phyloP scores from a whole-genome alignment of 2,113 vertebrate species.

The Sphaerodactylus townsendi region DNA sequence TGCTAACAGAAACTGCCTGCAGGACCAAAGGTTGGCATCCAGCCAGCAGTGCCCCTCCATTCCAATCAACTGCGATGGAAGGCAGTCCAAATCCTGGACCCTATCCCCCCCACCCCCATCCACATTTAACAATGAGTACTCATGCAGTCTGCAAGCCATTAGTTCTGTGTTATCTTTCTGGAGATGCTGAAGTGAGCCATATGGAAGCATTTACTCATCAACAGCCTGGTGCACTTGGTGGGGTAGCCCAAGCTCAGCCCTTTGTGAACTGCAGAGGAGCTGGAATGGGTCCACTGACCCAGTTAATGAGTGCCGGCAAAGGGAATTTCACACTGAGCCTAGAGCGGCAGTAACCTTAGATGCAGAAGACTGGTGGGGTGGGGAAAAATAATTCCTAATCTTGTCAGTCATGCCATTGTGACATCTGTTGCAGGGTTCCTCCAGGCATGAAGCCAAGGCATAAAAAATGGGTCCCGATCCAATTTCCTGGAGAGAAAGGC shows the following conservation, averaged over 20 bases:
- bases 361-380: conserved; percentile 38
- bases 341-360: conserved; percentile 71
- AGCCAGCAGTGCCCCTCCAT: conserved; percentile 26
- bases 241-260: conserved; percentile 69
- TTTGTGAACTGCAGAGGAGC: conserved; percentile 71
- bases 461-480: conserved; percentile 50
- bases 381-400: conserved; percentile 66
- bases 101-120: background rate
- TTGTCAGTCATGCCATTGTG: conserved; percentile 73
- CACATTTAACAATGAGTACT: conserved; percentile 45
- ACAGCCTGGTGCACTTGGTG: conserved; percentile 69
- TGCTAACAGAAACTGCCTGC: background rate
- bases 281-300: conserved; percentile 71
- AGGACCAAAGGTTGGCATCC: conserved; percentile 20
- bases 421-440: conserved; percentile 64
- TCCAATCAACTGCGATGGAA: conserved; percentile 59
- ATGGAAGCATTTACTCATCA: conserved; percentile 73
- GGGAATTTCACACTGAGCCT: conserved; percentile 75
- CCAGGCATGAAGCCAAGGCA: conserved; percentile 55
- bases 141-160: conserved; percentile 72
- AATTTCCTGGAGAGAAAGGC: conserved; percentile 42
- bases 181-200: conserved; percentile 73
- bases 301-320: conserved; percentile 74
- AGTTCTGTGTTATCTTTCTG: conserved; percentile 70
- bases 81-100: conserved; percentile 37